Conservation (phyloP, 2,888 invertebrate genomes). For the Troides aeacus region DNA sequence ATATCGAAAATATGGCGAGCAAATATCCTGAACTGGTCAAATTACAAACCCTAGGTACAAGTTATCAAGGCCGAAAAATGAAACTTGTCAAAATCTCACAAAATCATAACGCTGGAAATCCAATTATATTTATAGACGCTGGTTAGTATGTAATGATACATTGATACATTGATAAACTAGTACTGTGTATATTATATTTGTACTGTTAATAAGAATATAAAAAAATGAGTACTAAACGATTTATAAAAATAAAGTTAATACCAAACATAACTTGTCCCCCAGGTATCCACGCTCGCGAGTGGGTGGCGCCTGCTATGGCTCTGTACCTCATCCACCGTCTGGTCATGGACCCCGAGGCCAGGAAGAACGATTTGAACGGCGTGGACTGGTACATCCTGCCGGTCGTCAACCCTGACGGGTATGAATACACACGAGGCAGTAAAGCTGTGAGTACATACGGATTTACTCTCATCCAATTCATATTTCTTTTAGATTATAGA, state of each 20-base stretch:
- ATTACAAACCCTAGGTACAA: slow-evolving; percentile 74
- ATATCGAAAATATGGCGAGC: slow-evolving; percentile 44
- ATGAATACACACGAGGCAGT: slow-evolving; percentile 78
- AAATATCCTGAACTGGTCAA: slow-evolving; percentile 66
- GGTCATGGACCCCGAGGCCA: slow-evolving; percentile 52
- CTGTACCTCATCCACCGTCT: slow-evolving; percentile 80
- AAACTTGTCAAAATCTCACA: slow-evolving; percentile 79
- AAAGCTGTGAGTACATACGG: slow-evolving; percentile 52
- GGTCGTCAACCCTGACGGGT: slow-evolving; percentile 86
- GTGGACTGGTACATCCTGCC: slow-evolving; percentile 86
- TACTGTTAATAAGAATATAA: background rate
- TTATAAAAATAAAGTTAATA: background rate
- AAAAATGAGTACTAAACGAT: background rate
- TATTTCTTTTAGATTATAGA: background rate
- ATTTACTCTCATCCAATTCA: background rate
- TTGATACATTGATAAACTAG: background rate
- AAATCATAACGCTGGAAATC: slow-evolving; percentile 69
- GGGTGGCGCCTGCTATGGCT: slow-evolving; percentile 82
- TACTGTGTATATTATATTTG: no score
- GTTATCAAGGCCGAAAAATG: slow-evolving; percentile 77
- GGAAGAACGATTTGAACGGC: slow-evolving; percentile 69
- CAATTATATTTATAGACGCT: slow-evolving; percentile 82
- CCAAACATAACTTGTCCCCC: slow-evolving; percentile 13
- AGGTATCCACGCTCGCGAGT: slow-evolving; percentile 83
- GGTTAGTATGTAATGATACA: slow-evolving; percentile 41